phyloP scores from a whole-genome alignment of 2,888 invertebrate genomes.

The Embidobia sp. region DNA sequence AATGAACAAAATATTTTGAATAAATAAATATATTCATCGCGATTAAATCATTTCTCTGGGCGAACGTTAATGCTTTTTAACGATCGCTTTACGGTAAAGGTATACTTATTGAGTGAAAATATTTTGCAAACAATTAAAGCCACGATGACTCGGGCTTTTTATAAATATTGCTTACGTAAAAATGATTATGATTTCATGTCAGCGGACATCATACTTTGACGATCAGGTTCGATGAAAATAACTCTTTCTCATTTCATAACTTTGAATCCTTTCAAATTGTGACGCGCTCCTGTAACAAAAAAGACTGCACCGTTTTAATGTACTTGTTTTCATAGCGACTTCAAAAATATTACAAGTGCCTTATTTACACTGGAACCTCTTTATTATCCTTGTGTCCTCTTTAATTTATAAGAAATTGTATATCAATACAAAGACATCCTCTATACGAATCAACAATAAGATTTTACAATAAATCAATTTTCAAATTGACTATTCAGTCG shows the following conservation, averaged over 20 bases:
- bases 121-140: slow-evolving; percentile 51
- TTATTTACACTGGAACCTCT: no score
- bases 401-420: no score
- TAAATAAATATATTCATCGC: no score
- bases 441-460: no score
- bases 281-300: not conserved
- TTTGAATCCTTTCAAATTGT: not conserved
- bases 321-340: not conserved
- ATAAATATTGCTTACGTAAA: slow-evolving; percentile 55
- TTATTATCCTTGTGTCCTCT: no score
- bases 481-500: no score
- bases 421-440: no score
- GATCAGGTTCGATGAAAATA: slow-evolving; percentile 16
- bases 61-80: slow-evolving; percentile 15
- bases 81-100: slow-evolving; percentile 31
- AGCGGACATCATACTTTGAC: slow-evolving; percentile 22
- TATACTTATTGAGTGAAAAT: slow-evolving; percentile 43
- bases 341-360: no score
- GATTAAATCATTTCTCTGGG: no score
- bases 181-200: slow-evolving; percentile 50
- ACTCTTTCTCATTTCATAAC: slow-evolving; percentile 27
- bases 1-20: no score
- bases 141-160: slow-evolving; percentile 45
- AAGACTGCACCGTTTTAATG: not conserved
- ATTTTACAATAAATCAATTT: no score